Evolutionary conservation across 2,888 invertebrate genomes (phyloP).

Genomic region (Orgyia antiqua): DNA sequence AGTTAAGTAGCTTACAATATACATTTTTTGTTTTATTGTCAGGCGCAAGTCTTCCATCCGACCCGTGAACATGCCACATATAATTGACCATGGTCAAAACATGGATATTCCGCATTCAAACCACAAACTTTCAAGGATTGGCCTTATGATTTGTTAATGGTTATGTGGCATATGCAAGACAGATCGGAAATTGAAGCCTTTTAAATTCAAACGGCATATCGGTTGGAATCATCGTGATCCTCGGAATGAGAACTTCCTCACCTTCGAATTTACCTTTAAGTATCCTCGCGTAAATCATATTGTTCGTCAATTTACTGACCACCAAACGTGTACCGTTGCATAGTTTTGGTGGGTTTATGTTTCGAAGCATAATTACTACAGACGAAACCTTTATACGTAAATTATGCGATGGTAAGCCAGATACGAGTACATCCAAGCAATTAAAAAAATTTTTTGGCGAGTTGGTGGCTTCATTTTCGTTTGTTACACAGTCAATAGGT

Average conservation of each 20-base stretch:
- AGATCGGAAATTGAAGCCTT: conserved; percentile 18
- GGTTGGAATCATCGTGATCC: conserved; percentile 16
- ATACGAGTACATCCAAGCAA: conserved; percentile 23
- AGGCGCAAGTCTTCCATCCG: not conserved
- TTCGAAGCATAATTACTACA: conserved; percentile 31
- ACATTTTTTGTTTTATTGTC: conserved; percentile 2
- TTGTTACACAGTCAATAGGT: too few relatives aligned
- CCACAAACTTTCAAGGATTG: conserved; percentile 8
- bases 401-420: too few relatives aligned
- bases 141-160: conserved; percentile 29
- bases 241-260: conserved; percentile 10
- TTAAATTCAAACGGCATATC: conserved; percentile 18
- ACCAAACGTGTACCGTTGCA: conserved; percentile 18
- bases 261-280: conserved; percentile 13
- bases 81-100: conserved; percentile 3
- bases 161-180: conserved; percentile 19
- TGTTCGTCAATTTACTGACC: conserved; percentile 11
- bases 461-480: too few relatives aligned
- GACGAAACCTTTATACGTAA: conserved; percentile 29
- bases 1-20: not conserved
- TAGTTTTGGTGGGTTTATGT: conserved; percentile 21
- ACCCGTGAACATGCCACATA: conserved; percentile 3
- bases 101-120: conserved; percentile 1
- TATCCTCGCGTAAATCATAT: conserved; percentile 8
- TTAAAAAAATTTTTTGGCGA: too few relatives aligned